Base-by-base conservation (phyloP, 2,113 vertebrate genomes). In the Sylvilagus bachmani region DNA sequence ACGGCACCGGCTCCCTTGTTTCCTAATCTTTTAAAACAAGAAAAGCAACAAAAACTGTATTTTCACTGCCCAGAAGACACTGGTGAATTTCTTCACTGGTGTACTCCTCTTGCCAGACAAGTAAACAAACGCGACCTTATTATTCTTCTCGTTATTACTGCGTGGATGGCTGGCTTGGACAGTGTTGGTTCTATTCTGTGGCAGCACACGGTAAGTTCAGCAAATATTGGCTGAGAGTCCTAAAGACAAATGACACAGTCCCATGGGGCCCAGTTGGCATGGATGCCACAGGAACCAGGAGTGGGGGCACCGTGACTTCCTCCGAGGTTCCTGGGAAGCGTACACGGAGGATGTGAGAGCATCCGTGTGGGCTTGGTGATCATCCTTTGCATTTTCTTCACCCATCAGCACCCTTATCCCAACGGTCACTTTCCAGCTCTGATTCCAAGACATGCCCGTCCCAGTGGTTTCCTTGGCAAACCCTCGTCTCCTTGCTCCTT, bases 11-110 rank as follows among this genome's bases (percentile, higher is more conserved):
- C n/a, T n/a, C n/a, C n/a, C n/a, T n/a, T n/a, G n/a, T n/a, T n/a
- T n/a, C n/a, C n/a, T n/a, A n/a, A n/a, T n/a, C 81, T 85, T 95
- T 86, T 55, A 92, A 78, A 89, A 62, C 9, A 79, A 87, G 33
- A 75, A 74, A 91, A 70, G 33, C 36, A 33, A 66, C 61, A 33
- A 67, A 16, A 1, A 6, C 36, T 36, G 82, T 51, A 31, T 14
- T 86, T 89, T 82, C 62, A 66, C 44, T 53, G 73, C 70, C 70
- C 66, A 74, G 24, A 82, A 77, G 14, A 64, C 33, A 27, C 70
- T 22, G 53, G 9, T 73, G 58, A 83, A 49, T 94, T 55, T 86
- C 58, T 92, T 91, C 36, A 1, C 44, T 58, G 6, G 10, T 14
- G 2, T 33, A 61, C 38, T 81, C 44, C 55, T 44, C 25, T 51